Evolutionary conservation across 2,113 vertebrate genomes (phyloP).

Genomic region (Jacana jacana): DNA sequence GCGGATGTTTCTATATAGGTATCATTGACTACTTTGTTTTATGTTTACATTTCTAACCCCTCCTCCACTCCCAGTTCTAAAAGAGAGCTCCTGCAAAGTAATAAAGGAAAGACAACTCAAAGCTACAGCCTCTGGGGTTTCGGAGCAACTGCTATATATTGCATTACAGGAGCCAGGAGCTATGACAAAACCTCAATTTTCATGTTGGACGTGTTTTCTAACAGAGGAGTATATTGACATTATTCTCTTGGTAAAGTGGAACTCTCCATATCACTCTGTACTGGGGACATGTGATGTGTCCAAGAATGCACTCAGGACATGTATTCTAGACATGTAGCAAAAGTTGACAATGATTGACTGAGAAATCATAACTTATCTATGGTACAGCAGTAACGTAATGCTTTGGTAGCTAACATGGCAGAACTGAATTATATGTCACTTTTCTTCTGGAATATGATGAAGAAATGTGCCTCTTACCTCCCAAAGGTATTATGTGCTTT

Average conservation of each 20-base stretch:
- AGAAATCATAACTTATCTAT: neutral
- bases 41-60: neutral
- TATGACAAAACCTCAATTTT: neutral
- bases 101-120: slow-evolving; percentile 43
- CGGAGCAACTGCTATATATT: slow-evolving; percentile 30
- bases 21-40: neutral
- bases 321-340: neutral
- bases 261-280: neutral
- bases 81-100: neutral
- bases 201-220: neutral
- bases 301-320: neutral
- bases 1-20: neutral
- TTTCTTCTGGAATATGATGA: neutral
- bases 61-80: neutral
- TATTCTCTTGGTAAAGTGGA: neutral
- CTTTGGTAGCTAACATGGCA: neutral
- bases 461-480: neutral
- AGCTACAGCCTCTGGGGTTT: neutral
- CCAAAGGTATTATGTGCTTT: neutral
- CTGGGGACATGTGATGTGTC: neutral
- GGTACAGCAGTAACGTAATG: neutral
- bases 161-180: slow-evolving; percentile 21
- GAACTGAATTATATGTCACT: neutral
- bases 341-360: neutral
- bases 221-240: slow-evolving; percentile 8